These are phyloP conservation scores for Stomatorhinus walkeri DNA, from an alignment of 2,797 vertebrate species.

Conservation along the genomic window DNA sequence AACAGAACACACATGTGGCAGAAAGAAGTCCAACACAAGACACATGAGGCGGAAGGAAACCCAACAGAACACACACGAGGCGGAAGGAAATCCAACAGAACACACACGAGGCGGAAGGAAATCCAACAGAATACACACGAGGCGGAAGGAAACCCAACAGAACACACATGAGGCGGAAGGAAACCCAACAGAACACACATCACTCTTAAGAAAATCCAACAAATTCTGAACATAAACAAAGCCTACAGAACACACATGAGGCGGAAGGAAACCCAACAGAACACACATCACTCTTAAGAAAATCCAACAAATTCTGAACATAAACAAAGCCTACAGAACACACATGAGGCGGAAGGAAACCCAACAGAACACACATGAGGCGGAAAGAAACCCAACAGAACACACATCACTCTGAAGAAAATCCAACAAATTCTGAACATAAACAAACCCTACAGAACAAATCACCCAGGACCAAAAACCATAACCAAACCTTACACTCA, in stretches of 20 bases:
- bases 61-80: neutral
- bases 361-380: neutral
- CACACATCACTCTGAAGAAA: too few relatives aligned
- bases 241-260: too few relatives aligned
- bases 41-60: neutral
- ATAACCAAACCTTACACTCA: neutral
- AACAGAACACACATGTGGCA: too few relatives aligned
- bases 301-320: neutral
- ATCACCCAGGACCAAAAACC: neutral
- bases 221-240: too few relatives aligned
- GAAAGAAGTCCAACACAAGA: neutral
- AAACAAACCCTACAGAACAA: neutral
- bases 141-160: neutral
- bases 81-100: neutral
- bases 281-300: too few relatives aligned
- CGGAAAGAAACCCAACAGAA: neutral
- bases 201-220: too few relatives aligned
- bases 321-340: neutral
- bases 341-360: neutral
- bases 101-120: neutral
- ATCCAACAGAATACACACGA: neutral
- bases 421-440: neutral
- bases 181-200: too few relatives aligned
- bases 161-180: neutral
- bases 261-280: too few relatives aligned